Conservation (phyloP, 2,888 invertebrate species). For the Celastrina argiolus region DNA sequence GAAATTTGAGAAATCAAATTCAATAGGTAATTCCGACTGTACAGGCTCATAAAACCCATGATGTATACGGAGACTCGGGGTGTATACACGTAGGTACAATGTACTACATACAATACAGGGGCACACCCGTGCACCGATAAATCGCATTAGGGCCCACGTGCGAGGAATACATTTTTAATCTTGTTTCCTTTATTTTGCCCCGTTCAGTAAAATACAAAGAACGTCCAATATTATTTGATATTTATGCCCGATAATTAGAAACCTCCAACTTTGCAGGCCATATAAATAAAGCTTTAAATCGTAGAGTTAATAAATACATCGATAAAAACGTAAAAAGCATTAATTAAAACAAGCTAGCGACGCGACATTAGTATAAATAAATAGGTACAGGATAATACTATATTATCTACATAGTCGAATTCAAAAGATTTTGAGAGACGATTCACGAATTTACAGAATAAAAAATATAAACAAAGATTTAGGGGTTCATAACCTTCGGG, state of each 20-base stretch:
- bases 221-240: slow-evolving; percentile 14
- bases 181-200: slow-evolving; percentile 72
- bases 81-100: slow-evolving; percentile 53
- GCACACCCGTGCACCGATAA: slow-evolving; percentile 69
- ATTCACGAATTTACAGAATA: too few species aligned
- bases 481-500: too few species aligned
- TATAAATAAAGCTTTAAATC: not conserved
- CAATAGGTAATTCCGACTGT: not conserved
- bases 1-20: not conserved
- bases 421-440: too few species aligned
- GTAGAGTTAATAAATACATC: not conserved
- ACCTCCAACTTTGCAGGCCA: not conserved
- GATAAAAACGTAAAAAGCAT: too few species aligned
- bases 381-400: too few species aligned
- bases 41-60: not conserved
- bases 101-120: slow-evolving; percentile 59
- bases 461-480: too few species aligned
- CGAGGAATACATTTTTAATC: slow-evolving; percentile 75
- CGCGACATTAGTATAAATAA: too few species aligned
- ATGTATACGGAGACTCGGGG: slow-evolving; percentile 37
- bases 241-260: not conserved
- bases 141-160: slow-evolving; percentile 76
- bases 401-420: too few species aligned
- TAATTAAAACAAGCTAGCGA: too few species aligned
- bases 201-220: slow-evolving; percentile 58